Evolutionary conservation across 2,888 invertebrate genomes (phyloP), one percentile per base, ranked within the genome.

Genomic region (Pecten maximus): DNA sequence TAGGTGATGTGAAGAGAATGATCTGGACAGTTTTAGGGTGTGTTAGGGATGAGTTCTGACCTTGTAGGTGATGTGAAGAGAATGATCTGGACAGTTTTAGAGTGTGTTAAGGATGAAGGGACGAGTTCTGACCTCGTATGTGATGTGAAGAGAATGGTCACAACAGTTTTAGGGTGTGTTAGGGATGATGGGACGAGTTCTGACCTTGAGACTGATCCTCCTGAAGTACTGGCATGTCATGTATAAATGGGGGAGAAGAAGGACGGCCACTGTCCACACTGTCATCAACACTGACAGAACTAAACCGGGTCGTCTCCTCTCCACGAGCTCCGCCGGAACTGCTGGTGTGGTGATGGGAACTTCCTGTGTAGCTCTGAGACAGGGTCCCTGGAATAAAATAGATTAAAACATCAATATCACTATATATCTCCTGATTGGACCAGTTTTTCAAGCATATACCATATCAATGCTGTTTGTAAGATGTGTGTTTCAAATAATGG

Each of bases 201-300:
- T 91, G 40, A 91, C 90, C 91, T 90, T 91, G 89, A 50, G 89
- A 86, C 74, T 40, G 89, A 54, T 50, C 90, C 89, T 23, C 54
- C 48, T 40, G 89, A 60, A 86, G 93, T 92, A 35, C 74, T 23
- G 94, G 91, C 95, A 95, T 94, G 48, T 94, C 95, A 15, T 93
- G 94, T 28, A 92, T 87, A 40, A 92, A 94, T 0, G 89, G 44
- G 60, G 89, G 92, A 12, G 95, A 94, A 2, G 92, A 90, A 0
- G 93, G 93, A 19, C 93, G 90, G 12, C 95, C 95, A 88, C 95
- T 95, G 93, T 95, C 95, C 10, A 60, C 86, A 88, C 94, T 95
- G 40, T 93, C 94, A 8, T 93, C 92, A 50, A 91, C 91, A 88
- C 93, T 94, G 89, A 89, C 60, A 0, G 90, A 88, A 87, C 92